These are phyloP conservation scores for Mamestra configurata DNA, from an alignment of 1,140 invertebrate genomes.

Conservation along the genomic window DNA sequence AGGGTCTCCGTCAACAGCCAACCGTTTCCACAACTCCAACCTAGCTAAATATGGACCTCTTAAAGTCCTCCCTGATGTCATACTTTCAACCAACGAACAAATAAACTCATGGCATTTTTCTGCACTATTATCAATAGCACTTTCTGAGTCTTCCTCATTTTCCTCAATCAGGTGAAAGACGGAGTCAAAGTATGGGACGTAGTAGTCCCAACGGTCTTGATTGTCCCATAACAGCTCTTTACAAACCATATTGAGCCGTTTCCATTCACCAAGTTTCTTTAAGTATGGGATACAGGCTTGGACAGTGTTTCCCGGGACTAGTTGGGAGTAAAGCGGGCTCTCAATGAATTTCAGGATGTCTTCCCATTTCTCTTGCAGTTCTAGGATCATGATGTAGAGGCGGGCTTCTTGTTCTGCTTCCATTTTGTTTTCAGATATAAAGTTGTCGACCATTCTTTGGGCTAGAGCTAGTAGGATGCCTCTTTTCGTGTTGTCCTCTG, in stretches of 20 bases:
- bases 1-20: constrained; percentile 88
- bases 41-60: constrained; percentile 94
- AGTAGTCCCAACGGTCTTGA: constrained; percentile 93
- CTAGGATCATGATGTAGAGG: constrained; percentile 96
- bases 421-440: constrained; percentile 95
- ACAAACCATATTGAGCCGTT: constrained; percentile 91
- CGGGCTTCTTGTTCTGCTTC: constrained; percentile 98
- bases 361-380: constrained; percentile 94
- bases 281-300: constrained; percentile 92
- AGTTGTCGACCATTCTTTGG: constrained; percentile 95
- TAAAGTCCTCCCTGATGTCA: constrained; percentile 86
- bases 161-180: constrained; percentile 88
- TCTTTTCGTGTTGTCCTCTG: constrained; percentile 87
- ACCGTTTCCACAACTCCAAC: constrained; percentile 92
- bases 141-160: constrained; percentile 60
- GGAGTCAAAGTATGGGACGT: constrained; percentile 91
- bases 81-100: constrained; percentile 85
- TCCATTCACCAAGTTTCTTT: constrained; percentile 92
- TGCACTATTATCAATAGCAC: constrained; percentile 85
- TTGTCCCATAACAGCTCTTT: constrained; percentile 92
- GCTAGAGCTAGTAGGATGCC: constrained; percentile 94
- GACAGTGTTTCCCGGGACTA: constrained; percentile 89
- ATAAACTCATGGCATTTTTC: constrained; percentile 91
- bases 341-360: constrained; percentile 94
- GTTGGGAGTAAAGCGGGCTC: constrained; percentile 91